A percentile compares a stretch with the other conserved stretches of the same genome.
These are phyloP conservation scores for Aromia moschata DNA, from an alignment of 2,888 invertebrate genomes.

Conservation along the genomic window DNA sequence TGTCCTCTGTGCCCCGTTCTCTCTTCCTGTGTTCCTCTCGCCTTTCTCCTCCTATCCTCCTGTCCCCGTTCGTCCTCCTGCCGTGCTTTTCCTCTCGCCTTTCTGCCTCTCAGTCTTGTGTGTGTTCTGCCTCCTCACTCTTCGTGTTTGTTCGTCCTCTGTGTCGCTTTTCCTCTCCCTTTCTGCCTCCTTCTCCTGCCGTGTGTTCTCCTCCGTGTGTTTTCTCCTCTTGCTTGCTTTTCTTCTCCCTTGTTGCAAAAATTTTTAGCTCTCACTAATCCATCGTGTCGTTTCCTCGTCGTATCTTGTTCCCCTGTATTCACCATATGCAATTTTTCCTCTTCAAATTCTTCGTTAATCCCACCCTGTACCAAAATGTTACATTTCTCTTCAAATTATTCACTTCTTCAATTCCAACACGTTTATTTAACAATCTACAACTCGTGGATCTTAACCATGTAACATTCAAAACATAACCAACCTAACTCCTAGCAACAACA, in stretches of 20 bases:
- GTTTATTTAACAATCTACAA: no score
- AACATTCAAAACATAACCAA: no score
- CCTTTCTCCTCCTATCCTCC: neutral
- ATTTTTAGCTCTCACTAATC: neutral
- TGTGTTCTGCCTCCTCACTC: neutral
- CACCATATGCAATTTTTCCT: no score
- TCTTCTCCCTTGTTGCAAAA: neutral
- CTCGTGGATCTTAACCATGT: no score
- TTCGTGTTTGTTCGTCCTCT: neutral
- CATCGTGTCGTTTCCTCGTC: neutral
- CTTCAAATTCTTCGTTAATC: no score
- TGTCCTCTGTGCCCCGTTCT: no score
- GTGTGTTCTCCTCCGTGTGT: no score
- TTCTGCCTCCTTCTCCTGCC: neutral
- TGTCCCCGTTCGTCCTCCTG: neutral
- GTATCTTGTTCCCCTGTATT: neutral
- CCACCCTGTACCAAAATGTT: no score
- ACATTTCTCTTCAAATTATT: no score
- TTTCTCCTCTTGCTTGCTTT: neutral
- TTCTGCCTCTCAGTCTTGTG: neutral
- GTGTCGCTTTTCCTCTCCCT: neutral
- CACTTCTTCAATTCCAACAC: no score
- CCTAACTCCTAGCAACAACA: no score
- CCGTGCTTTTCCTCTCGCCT: neutral
- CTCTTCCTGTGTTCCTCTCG: no score